Base-by-base conservation (phyloP, 2,888 invertebrate species). In the Drosophila hamatofila region DNA sequence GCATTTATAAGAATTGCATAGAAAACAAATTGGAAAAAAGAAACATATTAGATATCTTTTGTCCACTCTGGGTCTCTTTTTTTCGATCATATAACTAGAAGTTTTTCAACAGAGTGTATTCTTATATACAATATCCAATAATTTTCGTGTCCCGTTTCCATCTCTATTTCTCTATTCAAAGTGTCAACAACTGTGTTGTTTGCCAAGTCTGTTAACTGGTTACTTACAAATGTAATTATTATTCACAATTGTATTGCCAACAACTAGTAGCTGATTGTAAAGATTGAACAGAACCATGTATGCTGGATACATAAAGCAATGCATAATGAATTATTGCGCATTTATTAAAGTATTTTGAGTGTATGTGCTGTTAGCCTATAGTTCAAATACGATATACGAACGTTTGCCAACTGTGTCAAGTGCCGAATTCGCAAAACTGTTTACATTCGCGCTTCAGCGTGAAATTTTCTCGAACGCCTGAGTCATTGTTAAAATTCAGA, bases 261-360 rank as follows among this genome's bases (percentile, higher is more conserved):
- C 81, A 78, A 12, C 11, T 6, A 58, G 64, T 79, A 82, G 82
- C 27, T 48, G 18, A 58, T 52, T 66, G 76, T 66, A 65, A 81
- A 71, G 49, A 75, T 64, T 56, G 9, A 61, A 25, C 51, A 23
- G 59, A 60, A n/a, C 16, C 35, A 52, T 51, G 64, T 30, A n/a
- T 23, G 27, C 23, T 41, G 25, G 11, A 16, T 18, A 44, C 27
- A 12, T 49, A 18, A 46, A 61, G 42, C 52, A 63, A 49, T 73
- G 67, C 72, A 59, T 51, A 77, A 59, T 65, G 72, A 71, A 83
- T 80, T 68, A 83, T 70, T 83, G 80, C 83, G 80, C 87, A 73
- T 60, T 81, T 68, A 56, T 42, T 60, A 46, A 82, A 62, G 54
- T 55, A 85, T 78, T 78, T 77, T 49, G 44, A 49, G 57, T 64